Evolutionary conservation across 2,888 invertebrate genomes (phyloP), one percentile per base, ranked within the genome.

Genomic region (Erannis defoliaria): DNA sequence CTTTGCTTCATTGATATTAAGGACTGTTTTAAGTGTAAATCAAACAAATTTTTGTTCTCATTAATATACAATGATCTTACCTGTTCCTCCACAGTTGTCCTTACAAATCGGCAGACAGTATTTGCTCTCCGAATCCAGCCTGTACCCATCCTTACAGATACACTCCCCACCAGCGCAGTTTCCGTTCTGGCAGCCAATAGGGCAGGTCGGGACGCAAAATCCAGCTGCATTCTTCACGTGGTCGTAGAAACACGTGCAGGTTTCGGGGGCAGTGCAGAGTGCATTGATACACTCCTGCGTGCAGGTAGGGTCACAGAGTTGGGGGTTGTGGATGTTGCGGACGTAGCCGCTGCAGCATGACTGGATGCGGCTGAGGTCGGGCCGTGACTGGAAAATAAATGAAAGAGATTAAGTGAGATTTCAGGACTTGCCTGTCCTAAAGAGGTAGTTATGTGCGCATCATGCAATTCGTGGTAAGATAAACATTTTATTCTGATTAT

Each of bases 301-400:
- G 76, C 96, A 96, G 14, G 94, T 87, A 0, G 95, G 94, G 42
- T 94, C 94, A 76, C 96, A 96, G 53, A 92, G 89, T 2, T 89
- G 94, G 71, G 71, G 88, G 77, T 90, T 91, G 78, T 94, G 93
- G 5, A 91, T 87, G 80, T 95, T 95, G 10, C 94, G 94, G 63
- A 93, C 89, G 84, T 95, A 97, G 14, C 96, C 97, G 0, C 94
- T 93, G 77, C 97, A 97, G 78, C 97, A 97, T 21, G 95, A 93
- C 66, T 95, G 92, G 71, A 96, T 94, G 63, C 94, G 94, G 75
- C 95, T 96, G 73, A 94, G 91, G 19, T 94, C 94, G 5, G 95
- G 85, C 1, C 93, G 89, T 0, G 96, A 93, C 95, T 95, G 83
- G 0, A 76, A 78, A 31, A 48, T 18, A 16, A 31, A 6, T 48